Percentiles rank a stretch among this genome's conserved stretches.
Evolutionary conservation across 2,113 vertebrate species (phyloP).

Genomic region (Manacus vitellinus): DNA sequence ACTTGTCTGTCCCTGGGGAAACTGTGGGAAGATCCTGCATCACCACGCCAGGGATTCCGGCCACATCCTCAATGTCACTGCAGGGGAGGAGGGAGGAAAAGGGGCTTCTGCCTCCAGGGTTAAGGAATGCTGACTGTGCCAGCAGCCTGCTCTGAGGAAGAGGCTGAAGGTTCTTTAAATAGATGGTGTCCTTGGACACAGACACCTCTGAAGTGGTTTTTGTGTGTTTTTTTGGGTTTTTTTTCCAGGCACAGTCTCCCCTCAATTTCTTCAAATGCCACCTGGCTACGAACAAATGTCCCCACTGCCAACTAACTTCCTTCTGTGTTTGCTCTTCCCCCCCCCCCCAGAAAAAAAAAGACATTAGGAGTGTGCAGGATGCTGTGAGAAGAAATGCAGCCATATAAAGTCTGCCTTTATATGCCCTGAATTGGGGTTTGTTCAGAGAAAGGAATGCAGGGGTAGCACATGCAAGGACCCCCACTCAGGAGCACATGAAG

Average conservation of each 20-base stretch:
- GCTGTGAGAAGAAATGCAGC: not conserved
- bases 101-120: not conserved
- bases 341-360: not conserved
- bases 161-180: not conserved
- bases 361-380: not conserved
- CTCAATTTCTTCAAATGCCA: not conserved
- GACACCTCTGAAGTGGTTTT: not conserved
- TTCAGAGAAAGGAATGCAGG: rapidly evolving
- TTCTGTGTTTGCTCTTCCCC: too few species aligned
- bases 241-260: not conserved
- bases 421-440: rapidly evolving
- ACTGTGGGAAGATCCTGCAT: not conserved
- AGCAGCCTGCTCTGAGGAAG: not conserved
- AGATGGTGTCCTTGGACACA: rapidly evolving
- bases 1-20: slow-evolving; percentile 23
- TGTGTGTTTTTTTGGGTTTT: not conserved
- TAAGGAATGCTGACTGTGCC: not conserved
- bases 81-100: not conserved
- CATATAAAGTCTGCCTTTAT: rapidly evolving
- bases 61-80: not conserved
- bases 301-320: not conserved
- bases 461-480: not conserved
- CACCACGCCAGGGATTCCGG: not conserved
- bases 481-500: not conserved
- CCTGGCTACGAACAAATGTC: not conserved